Percentiles rank a stretch among this genome's conserved stretches.
These are phyloP conservation scores for Matsumyia berberina DNA, from an alignment of 2,888 invertebrate genomes.

Conservation along the genomic window DNA sequence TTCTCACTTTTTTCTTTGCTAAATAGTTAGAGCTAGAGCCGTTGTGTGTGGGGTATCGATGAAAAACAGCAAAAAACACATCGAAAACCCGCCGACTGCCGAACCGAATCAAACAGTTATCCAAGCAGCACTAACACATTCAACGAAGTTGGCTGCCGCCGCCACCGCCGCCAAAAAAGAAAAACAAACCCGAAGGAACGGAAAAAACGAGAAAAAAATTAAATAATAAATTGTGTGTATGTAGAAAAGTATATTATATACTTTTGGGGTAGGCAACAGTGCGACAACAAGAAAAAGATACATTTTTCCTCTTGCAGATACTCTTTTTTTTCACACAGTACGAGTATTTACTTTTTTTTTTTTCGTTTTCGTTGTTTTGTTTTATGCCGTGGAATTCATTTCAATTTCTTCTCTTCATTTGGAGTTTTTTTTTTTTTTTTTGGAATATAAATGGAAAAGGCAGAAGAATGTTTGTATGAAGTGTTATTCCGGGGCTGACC, in stretches of 20 bases:
- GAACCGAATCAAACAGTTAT: slow-evolving; percentile 77
- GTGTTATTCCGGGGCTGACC: slow-evolving; percentile 53
- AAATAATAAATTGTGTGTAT: slow-evolving; percentile 76
- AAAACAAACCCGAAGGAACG: slow-evolving; percentile 74
- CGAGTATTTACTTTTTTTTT: slow-evolving; percentile 48
- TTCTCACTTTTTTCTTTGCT: slow-evolving; percentile 25
- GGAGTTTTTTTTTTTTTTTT: slow-evolving; percentile 29
- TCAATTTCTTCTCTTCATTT: slow-evolving; percentile 69
- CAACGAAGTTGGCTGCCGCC: slow-evolving; percentile 68
- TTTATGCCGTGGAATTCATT: slow-evolving; percentile 72
- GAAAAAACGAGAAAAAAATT: slow-evolving; percentile 69
- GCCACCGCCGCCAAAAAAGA: slow-evolving; percentile 65
- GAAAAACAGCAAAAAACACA: slow-evolving; percentile 63
- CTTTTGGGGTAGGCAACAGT: slow-evolving; percentile 77
- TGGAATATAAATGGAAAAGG: slow-evolving; percentile 45
- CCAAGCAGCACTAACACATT: slow-evolving; percentile 77
- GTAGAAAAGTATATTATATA: slow-evolving; percentile 75
- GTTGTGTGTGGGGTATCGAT: slow-evolving; percentile 52
- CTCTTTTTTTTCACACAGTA: slow-evolving; percentile 57
- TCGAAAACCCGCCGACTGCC: slow-evolving; percentile 70
- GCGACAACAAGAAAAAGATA: slow-evolving; percentile 76
- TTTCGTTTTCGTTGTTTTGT: slow-evolving; percentile 52
- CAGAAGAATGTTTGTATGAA: slow-evolving; percentile 57
- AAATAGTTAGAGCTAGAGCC: slow-evolving; percentile 38
- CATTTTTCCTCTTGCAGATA: slow-evolving; percentile 76